phyloP scores from a whole-genome alignment of 2,797 vertebrate species.

The Leptatherina wallacei region DNA sequence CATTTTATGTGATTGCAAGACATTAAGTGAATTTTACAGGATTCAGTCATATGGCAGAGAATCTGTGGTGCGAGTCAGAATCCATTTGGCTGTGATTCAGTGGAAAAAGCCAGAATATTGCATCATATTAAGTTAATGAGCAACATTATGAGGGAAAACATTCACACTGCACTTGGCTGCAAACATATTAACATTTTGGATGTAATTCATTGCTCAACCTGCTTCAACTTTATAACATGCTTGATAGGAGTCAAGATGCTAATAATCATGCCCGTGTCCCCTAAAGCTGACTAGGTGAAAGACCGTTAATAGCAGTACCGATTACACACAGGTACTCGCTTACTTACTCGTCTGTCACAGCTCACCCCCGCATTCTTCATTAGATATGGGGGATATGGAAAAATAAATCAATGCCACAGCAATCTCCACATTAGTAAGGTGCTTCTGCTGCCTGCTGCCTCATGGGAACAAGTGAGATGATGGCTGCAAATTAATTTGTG shows the following conservation, averaged over 20 bases:
- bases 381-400: slow-evolving; percentile 64
- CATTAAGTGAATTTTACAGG: slow-evolving; percentile 49
- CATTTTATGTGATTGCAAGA: slow-evolving; percentile 36
- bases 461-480: slow-evolving; percentile 70
- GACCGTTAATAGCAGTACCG: slow-evolving; percentile 20
- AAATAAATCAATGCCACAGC: slow-evolving; percentile 72
- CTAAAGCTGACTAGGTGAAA: slow-evolving; percentile 50
- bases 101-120: slow-evolving; percentile 56
- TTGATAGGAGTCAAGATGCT: slow-evolving; percentile 38
- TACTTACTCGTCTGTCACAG: slow-evolving; percentile 41
- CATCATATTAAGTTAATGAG: slow-evolving; percentile 64
- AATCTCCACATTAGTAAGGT: slow-evolving; percentile 64
- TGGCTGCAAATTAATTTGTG: slow-evolving; percentile 84
- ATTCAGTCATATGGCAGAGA: slow-evolving; percentile 42
- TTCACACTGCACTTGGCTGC: slow-evolving; percentile 46
- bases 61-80: slow-evolving; percentile 55
- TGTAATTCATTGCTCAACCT: slow-evolving; percentile 47
- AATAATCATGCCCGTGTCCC: slow-evolving; percentile 22
- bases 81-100: slow-evolving; percentile 61
- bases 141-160: slow-evolving; percentile 55
- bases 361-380: slow-evolving; percentile 63
- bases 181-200: slow-evolving; percentile 47
- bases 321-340: slow-evolving; percentile 43
- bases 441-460: slow-evolving; percentile 62
- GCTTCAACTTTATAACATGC: slow-evolving; percentile 46